These are phyloP conservation scores for Sialia sialis DNA, from an alignment of 2,113 vertebrate species.

Conservation along the genomic window DNA sequence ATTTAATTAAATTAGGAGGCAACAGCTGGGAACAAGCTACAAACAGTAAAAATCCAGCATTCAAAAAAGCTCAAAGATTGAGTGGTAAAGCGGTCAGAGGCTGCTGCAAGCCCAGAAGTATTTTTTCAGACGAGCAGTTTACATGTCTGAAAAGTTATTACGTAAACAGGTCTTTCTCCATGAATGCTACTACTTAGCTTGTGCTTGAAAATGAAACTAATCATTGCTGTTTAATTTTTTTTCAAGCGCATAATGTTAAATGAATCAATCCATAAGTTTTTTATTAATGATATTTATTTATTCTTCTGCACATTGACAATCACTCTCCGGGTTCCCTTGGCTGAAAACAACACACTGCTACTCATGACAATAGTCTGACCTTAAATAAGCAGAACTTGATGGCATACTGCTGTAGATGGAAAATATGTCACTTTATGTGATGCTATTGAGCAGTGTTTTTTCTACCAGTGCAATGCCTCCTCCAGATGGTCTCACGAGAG, in stretches of 20 bases:
- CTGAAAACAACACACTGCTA: background rate
- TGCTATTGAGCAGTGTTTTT: background rate
- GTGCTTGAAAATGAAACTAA: background rate
- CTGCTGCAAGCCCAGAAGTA: background rate
- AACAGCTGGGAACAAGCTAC: background rate
- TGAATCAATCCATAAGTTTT: background rate
- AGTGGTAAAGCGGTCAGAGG: background rate
- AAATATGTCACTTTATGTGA: background rate
- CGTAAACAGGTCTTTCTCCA: background rate
- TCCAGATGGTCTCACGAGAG: background rate
- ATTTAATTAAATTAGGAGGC: background rate
- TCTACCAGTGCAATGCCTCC: background rate
- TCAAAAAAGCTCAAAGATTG: background rate
- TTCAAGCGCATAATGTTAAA: background rate
- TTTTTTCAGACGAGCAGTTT: background rate
- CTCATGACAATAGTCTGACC: background rate
- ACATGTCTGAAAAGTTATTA: background rate
- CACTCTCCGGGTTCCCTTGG: rapidly evolving
- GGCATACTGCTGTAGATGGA: background rate
- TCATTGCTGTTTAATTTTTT: background rate
- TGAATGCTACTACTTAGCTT: background rate
- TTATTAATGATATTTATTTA: background rate
- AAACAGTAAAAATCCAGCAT: background rate
- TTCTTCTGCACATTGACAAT: background rate
- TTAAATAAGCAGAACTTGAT: background rate